Evolutionary conservation across 2,113 vertebrate genomes (phyloP).

Genomic region (Hoplias malabaricus): DNA sequence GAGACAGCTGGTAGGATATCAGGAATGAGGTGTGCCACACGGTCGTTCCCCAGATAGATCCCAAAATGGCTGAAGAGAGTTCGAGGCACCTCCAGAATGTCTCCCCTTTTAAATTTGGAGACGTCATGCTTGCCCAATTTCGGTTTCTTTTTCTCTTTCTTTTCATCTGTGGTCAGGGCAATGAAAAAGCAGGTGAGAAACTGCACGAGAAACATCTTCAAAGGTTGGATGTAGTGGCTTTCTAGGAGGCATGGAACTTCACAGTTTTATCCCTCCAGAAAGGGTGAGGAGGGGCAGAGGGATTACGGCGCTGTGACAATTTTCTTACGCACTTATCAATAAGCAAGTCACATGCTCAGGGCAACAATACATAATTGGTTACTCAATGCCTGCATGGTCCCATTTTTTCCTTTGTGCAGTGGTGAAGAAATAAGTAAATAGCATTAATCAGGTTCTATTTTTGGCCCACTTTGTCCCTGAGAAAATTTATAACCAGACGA

Average conservation of each 20-base stretch:
- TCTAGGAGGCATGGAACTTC: constrained; percentile 4
- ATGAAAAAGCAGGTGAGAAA: constrained; percentile 58
- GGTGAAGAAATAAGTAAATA: neutral
- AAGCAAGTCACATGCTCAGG: constrained; percentile 47
- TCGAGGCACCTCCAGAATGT: constrained; percentile 89
- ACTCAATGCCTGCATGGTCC: neutral
- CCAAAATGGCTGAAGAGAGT: constrained; percentile 92
- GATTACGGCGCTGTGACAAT: constrained; percentile 33
- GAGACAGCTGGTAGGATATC: constrained; percentile 86
- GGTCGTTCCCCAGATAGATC: constrained; percentile 89
- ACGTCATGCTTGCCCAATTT: constrained; percentile 66
- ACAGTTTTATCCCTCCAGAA: constrained; percentile 37
- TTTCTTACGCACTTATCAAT: constrained; percentile 25
- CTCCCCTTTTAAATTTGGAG: constrained; percentile 80
- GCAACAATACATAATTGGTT: constrained; percentile 37
- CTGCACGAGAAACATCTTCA: constrained; percentile 59
- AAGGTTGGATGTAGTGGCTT: neutral
- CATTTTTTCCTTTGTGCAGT: neutral
- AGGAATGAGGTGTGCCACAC: constrained; percentile 93
- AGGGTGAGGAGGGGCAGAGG: constrained; percentile 28
- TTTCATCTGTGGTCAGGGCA: constrained; percentile 3
- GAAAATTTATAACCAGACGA: neutral
- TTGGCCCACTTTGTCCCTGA: neutral
- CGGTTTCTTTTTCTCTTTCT: constrained; percentile 7
- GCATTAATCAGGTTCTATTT: constrained; percentile 5